These are phyloP conservation scores for Tricholauxania praeusta DNA, from an alignment of 2,888 invertebrate genomes.

Conservation along the genomic window DNA sequence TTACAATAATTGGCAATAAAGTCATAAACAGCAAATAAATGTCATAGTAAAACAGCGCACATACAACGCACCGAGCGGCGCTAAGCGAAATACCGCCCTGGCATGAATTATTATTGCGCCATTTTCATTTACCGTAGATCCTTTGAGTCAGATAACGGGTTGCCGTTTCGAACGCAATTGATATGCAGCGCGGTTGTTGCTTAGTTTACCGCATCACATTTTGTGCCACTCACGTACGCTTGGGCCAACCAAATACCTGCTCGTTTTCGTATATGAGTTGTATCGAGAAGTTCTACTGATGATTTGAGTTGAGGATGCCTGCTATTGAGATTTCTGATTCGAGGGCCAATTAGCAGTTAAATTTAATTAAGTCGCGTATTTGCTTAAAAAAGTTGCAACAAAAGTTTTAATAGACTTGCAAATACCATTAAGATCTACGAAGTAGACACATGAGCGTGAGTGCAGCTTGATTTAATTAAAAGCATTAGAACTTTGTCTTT, in stretches of 20 bases:
- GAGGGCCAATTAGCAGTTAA: constrained; percentile 49
- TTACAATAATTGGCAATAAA: constrained; percentile 49
- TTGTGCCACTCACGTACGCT: not conserved
- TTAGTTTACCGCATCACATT: not conserved
- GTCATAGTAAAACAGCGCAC: constrained; percentile 20
- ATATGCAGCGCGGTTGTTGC: constrained; percentile 31
- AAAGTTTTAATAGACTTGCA: constrained; percentile 31
- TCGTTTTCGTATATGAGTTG: not conserved
- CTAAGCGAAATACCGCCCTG: constrained; percentile 18
- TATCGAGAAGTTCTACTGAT: not conserved
- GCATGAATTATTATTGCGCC: constrained; percentile 38
- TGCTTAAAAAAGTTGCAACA: constrained; percentile 21
- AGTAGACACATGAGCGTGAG: too few relatives aligned
- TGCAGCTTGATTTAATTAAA: too few relatives aligned
- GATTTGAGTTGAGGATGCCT: not conserved
- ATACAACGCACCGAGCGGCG: not conserved
- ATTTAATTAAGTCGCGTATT: constrained; percentile 47
- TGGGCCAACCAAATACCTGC: not conserved
- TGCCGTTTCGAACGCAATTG: constrained; percentile 29
- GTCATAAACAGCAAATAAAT: constrained; percentile 49
- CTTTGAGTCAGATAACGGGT: constrained; percentile 30
- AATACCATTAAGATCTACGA: not conserved
- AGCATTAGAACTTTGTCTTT: too few relatives aligned
- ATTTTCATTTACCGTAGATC: constrained; percentile 28
- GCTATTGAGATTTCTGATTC: constrained; percentile 2